These are phyloP conservation scores for Octodonta nipae DNA, from an alignment of 2,888 invertebrate genomes.

Conservation along the genomic window DNA sequence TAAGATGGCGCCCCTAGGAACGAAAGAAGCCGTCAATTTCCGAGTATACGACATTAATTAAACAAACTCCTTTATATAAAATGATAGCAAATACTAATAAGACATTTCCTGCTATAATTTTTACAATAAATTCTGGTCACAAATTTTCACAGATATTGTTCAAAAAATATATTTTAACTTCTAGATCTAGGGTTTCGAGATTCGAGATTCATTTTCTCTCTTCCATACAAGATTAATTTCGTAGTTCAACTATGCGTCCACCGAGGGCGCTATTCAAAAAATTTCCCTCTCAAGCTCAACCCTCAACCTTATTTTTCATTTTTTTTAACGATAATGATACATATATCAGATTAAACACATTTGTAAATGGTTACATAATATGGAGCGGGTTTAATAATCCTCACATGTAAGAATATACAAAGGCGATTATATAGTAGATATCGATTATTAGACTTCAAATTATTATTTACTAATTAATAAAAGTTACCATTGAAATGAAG, in stretches of 20 bases:
- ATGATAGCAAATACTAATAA: slow-evolving; percentile 11
- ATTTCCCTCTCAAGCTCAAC: slow-evolving; percentile 1
- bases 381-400: too few species aligned
- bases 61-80: slow-evolving; percentile 17
- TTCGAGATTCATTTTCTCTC: slow-evolving; percentile 35
- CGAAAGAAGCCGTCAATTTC: slow-evolving; percentile 37
- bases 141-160: not conserved
- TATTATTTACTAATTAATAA: too few species aligned
- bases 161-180: slow-evolving; percentile 32
- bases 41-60: slow-evolving; percentile 30
- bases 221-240: slow-evolving; percentile 18
- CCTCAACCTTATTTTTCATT: too few species aligned
- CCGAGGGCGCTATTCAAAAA: slow-evolving; percentile 25
- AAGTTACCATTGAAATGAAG: too few species aligned
- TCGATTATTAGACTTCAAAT: too few species aligned
- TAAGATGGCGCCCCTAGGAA: slow-evolving; percentile 66
- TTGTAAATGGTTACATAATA: too few species aligned
- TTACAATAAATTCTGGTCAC: slow-evolving; percentile 7
- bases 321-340: too few species aligned
- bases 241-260: slow-evolving; percentile 28
- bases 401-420: too few species aligned
- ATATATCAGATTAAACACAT: too few species aligned
- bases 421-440: too few species aligned
- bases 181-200: slow-evolving; percentile 53
- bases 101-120: slow-evolving; percentile 15